phyloP scores from a whole-genome alignment of 2,113 vertebrate genomes.

The Microcebus ravelobensis region DNA sequence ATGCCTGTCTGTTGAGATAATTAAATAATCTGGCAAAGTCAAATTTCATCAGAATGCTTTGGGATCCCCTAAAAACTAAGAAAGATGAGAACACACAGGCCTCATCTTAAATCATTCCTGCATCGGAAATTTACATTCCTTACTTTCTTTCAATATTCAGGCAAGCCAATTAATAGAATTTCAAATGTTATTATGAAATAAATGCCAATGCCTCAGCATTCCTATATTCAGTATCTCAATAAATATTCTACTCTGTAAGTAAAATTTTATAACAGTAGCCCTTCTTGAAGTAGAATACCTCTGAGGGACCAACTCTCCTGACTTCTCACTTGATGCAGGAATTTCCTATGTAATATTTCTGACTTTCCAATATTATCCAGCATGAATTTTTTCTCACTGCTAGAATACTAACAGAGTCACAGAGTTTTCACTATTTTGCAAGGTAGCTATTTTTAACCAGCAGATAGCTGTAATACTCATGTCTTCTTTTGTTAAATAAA shows the following conservation, averaged over 20 bases:
- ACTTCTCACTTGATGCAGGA: neutral
- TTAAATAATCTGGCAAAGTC: neutral
- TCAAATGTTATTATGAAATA: neutral
- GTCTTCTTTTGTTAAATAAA: neutral
- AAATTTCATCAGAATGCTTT: neutral
- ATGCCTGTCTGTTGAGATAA: neutral
- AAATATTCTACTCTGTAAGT: neutral
- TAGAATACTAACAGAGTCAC: neutral
- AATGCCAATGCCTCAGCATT: neutral
- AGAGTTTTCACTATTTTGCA: neutral
- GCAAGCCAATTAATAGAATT: neutral
- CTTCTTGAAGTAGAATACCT: neutral
- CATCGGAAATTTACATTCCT: neutral
- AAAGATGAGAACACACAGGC: neutral
- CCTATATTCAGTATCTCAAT: neutral
- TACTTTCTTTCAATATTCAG: neutral
- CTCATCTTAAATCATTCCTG: neutral
- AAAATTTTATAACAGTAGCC: neutral
- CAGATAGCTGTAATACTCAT: neutral
- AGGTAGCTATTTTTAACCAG: neutral
- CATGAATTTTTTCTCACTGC: neutral
- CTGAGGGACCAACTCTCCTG: neutral
- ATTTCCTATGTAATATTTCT: neutral
- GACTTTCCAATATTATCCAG: neutral
- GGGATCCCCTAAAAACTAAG: neutral